phyloP scores from a whole-genome alignment of 2,797 vertebrate species.

The Myoxocephalus aenaeus region DNA sequence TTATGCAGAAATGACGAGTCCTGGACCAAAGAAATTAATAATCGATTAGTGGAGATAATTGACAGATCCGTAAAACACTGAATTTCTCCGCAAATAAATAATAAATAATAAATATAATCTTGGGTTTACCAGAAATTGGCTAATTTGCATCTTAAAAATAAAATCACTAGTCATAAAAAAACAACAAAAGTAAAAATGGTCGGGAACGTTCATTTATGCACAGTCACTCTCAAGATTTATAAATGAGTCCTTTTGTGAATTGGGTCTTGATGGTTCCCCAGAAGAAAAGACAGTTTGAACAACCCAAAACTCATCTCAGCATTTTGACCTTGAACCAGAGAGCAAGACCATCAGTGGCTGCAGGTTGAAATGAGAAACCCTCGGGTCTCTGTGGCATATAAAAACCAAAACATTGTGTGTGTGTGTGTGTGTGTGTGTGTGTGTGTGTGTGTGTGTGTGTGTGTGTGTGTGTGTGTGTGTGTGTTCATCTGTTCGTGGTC shows the following conservation, averaged over 20 bases:
- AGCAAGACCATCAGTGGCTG: background rate
- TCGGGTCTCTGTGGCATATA: background rate
- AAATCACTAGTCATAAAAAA: background rate
- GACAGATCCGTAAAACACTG: too few species aligned
- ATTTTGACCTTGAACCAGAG: background rate
- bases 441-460: background rate
- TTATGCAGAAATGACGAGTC: too few species aligned
- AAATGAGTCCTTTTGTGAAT: too few species aligned
- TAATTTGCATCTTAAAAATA: background rate
- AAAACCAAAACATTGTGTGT: too few species aligned
- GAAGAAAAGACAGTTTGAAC: background rate
- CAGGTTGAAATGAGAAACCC: background rate
- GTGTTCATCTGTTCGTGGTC: conserved; percentile 83
- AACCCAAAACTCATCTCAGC: background rate
- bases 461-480: background rate
- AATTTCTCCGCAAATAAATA: background rate
- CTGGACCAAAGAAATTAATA: too few species aligned
- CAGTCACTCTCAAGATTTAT: too few species aligned
- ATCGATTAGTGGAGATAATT: background rate
- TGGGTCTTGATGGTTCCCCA: too few species aligned
- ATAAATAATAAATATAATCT: background rate
- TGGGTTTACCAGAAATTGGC: too few species aligned
- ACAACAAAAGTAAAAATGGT: too few species aligned
- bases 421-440: background rate
- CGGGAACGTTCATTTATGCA: too few species aligned